Percentiles rank a stretch among this genome's conserved stretches.
Evolutionary conservation across 2,797 vertebrate genomes (phyloP).

Genomic region (Octomys mimax): DNA sequence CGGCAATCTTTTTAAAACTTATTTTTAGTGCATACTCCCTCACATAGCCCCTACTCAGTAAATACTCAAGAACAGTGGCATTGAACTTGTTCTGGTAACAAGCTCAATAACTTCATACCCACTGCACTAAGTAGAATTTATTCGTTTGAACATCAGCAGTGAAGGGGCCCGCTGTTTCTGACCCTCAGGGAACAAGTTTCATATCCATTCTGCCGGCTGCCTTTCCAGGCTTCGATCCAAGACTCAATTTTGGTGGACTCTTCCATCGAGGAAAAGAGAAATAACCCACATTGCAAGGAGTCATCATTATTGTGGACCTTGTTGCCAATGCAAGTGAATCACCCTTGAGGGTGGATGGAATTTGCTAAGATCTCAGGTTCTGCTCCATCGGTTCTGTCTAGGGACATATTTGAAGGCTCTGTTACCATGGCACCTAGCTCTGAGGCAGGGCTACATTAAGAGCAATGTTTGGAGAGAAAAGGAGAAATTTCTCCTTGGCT

Average conservation of each 20-base stretch:
- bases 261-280: neutral
- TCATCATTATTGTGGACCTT: neutral
- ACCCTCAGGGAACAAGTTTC: neutral
- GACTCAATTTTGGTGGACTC: neutral
- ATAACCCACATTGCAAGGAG: neutral
- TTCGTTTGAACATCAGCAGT: neutral
- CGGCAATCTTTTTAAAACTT: neutral
- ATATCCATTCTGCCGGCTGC: neutral
- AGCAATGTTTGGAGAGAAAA: slow-evolving; percentile 69
- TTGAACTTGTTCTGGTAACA: neutral
- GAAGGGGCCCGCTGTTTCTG: neutral
- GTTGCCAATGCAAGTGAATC: slow-evolving; percentile 34
- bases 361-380: slow-evolving; percentile 60
- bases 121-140: neutral
- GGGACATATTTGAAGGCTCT: slow-evolving; percentile 58
- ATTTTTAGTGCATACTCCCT: rapidly evolving
- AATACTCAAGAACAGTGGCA: rapidly evolving
- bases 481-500: slow-evolving; percentile 72
- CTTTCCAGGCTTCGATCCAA: slow-evolving; percentile 3
- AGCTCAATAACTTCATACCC: rapidly evolving
- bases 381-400: slow-evolving; percentile 31
- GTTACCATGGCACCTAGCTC: slow-evolving; percentile 71
- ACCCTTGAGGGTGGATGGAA: slow-evolving; percentile 25
- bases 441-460: slow-evolving; percentile 52
- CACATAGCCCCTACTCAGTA: neutral